Conservation (phyloP, 2,797 vertebrate species). For the Arremon aurantiirostris region DNA sequence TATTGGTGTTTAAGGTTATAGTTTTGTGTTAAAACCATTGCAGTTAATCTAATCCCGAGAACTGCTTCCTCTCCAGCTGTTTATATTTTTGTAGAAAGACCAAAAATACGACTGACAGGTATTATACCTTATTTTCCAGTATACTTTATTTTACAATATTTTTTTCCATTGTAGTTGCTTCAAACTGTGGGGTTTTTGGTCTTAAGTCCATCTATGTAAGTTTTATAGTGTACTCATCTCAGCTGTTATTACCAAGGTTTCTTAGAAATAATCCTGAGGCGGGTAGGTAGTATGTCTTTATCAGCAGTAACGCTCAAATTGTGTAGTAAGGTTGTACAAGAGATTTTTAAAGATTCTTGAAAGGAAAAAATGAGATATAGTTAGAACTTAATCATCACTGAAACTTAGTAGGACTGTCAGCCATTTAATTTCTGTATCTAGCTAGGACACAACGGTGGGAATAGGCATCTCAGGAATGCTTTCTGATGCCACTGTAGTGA, state of each 20-base stretch:
- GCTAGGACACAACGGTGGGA: accelerated
- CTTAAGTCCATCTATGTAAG: background rate
- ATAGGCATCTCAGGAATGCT: background rate
- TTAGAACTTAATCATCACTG: background rate
- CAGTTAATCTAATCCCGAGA: background rate
- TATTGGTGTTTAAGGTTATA: background rate
- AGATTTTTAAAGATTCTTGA: background rate
- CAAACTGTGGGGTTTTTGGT: background rate
- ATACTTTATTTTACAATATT: background rate
- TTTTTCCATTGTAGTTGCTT: background rate
- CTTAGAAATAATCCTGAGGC: background rate
- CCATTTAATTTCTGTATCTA: background rate
- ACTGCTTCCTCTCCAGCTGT: background rate
- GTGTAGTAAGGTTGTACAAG: background rate
- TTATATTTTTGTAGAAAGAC: background rate
- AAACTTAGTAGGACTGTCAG: background rate
- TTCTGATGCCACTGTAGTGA: background rate
- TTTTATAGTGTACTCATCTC: background rate
- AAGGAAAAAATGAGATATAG: background rate
- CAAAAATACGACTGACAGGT: background rate
- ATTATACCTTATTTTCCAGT: background rate
- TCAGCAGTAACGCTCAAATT: background rate
- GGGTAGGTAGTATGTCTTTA: background rate
- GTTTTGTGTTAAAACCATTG: background rate
- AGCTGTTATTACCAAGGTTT: background rate